A percentile compares a stretch with the other conserved stretches of the same genome.
Evolutionary conservation across 1,140 invertebrate species (phyloP).

Genomic region (Acyrthosiphon pisum): DNA sequence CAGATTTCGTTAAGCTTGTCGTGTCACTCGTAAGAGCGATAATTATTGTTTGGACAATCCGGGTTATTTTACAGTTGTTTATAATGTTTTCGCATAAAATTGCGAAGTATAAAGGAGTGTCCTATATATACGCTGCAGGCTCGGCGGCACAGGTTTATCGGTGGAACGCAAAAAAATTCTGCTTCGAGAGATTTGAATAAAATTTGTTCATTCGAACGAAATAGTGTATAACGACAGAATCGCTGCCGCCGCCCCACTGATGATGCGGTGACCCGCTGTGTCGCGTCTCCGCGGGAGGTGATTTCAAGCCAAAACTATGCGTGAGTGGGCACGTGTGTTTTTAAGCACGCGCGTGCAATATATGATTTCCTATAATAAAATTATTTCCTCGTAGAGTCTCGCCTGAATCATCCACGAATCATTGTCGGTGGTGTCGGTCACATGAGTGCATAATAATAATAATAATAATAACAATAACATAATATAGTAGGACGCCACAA

Average conservation of each 20-base stretch:
- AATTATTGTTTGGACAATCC: background rate
- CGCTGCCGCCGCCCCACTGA: too few species aligned
- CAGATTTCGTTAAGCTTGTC: conserved; percentile 13
- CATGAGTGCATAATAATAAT: background rate
- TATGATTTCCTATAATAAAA: background rate
- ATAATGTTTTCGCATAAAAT: background rate
- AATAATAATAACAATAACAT: background rate
- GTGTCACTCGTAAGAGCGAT: background rate
- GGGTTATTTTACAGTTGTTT: background rate
- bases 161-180: background rate
- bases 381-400: background rate
- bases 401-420: background rate
- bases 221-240: background rate
- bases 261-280: background rate
- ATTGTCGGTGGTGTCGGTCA: background rate
- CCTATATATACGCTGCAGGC: background rate
- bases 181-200: background rate
- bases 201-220: background rate
- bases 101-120: background rate
- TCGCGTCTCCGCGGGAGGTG: background rate
- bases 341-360: background rate
- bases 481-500: background rate
- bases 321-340: background rate
- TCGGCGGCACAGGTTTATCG: background rate
- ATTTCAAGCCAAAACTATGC: background rate